Conservation (phyloP, 2,888 invertebrate genomes). For the Eulithis prunata region DNA sequence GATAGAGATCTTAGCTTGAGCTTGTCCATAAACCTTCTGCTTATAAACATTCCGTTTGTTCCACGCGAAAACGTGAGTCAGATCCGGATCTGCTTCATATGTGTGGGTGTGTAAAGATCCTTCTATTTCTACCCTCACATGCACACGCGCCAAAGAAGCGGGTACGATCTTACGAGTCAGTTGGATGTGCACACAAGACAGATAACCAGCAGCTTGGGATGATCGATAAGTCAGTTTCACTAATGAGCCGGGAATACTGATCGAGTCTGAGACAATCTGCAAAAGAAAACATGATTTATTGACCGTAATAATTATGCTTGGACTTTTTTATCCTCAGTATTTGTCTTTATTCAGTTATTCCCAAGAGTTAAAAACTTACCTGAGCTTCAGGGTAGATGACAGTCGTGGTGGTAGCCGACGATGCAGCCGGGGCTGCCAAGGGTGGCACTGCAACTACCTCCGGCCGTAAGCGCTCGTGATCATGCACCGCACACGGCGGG, state of each 20-base stretch:
- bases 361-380: constrained; percentile 71
- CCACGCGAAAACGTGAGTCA: constrained; percentile 99
- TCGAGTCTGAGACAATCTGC: constrained; percentile 98
- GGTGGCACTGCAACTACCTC: constrained; percentile 96
- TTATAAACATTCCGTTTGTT: constrained; percentile 98
- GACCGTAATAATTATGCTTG: not conserved
- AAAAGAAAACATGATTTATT: constrained; percentile 37
- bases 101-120: constrained; percentile 95
- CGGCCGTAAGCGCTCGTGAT: constrained; percentile 93
- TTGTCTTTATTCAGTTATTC: not conserved
- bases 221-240: constrained; percentile 98
- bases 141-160: constrained; percentile 92
- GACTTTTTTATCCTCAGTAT: not conserved
- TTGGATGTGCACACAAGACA: constrained; percentile 96
- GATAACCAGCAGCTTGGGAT: constrained; percentile 96
- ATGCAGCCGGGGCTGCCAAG: constrained; percentile 95
- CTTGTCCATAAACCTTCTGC: constrained; percentile 96
- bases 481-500: constrained; percentile 90
- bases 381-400: constrained; percentile 96
- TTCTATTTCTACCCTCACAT: constrained; percentile 96
- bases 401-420: constrained; percentile 93
- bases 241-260: constrained; percentile 96
- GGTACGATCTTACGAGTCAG: constrained; percentile 93
- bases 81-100: constrained; percentile 97
- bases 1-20: constrained; percentile 94